Percentiles rank a stretch among this genome's conserved stretches.
phyloP scores from a whole-genome alignment of 1,140 invertebrate species.

The Papilio machaon region DNA sequence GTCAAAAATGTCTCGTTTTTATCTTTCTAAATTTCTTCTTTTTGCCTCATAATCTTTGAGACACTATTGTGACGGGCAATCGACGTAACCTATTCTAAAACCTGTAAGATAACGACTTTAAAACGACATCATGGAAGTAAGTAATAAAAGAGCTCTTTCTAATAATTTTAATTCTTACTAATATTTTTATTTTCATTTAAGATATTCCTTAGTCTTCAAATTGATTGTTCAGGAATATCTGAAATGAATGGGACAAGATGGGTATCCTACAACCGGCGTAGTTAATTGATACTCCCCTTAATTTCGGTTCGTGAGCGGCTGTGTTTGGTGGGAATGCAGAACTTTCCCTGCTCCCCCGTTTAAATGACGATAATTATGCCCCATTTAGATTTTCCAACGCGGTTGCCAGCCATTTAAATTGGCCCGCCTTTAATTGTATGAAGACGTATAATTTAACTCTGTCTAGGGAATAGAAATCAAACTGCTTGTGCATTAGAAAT shows the following conservation, averaged over 20 bases:
- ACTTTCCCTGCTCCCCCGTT: slow-evolving; percentile 30
- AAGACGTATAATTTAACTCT: slow-evolving; percentile 30
- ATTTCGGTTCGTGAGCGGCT: slow-evolving; percentile 36
- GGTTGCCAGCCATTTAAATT: slow-evolving; percentile 31
- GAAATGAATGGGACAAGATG: not conserved
- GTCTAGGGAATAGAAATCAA: not conserved
- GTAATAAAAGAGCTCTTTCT: no score
- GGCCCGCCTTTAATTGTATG: slow-evolving; percentile 28
- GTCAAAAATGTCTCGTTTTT: no score
- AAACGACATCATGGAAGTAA: no score
- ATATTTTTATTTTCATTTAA: no score
- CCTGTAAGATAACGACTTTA: no score
- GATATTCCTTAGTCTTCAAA: not conserved
- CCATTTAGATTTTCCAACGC: slow-evolving; percentile 34
- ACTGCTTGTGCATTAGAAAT: not conserved
- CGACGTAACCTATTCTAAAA: no score
- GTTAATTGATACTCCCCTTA: slow-evolving; percentile 36
- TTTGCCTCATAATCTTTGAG: no score
- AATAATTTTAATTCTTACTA: no score
- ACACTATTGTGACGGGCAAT: no score
- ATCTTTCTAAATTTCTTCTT: no score
- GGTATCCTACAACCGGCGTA: slow-evolving; percentile 14
- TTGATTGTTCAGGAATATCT: not conserved
- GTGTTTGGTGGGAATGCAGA: slow-evolving; percentile 35
- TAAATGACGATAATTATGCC: slow-evolving; percentile 36